Percentiles rank a stretch among this genome's conserved stretches.
phyloP scores from a whole-genome alignment of 2,113 vertebrate genomes.

The Triplophysa tibetana region DNA sequence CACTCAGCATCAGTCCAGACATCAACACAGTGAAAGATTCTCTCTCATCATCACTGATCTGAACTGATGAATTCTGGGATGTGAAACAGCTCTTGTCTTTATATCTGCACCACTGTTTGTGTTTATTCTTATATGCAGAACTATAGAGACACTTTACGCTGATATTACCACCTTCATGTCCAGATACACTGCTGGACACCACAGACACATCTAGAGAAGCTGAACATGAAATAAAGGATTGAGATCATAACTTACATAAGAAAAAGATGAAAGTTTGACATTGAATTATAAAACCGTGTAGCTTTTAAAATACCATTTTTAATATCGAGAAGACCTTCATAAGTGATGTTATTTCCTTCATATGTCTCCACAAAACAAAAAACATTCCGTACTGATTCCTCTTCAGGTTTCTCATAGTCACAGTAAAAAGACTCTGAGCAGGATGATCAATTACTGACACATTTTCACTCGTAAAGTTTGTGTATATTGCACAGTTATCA shows the following conservation, averaged over 20 bases:
- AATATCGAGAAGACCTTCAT: neutral
- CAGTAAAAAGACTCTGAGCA: conserved; percentile 33
- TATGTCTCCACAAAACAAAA: conserved; percentile 17
- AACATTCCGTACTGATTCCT: neutral
- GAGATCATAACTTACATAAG: too few relatives aligned
- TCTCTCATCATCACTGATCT: conserved; percentile 62
- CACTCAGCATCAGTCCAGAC: conserved; percentile 57
- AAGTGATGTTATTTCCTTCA: neutral
- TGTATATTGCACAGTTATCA: accelerated
- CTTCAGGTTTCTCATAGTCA: conserved; percentile 13
- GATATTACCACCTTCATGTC: conserved; percentile 28
- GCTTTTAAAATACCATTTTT: too few relatives aligned
- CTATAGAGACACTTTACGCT: conserved; percentile 50
- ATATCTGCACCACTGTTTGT: conserved; percentile 41
- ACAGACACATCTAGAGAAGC: conserved; percentile 41
- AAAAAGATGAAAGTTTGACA: too few relatives aligned
- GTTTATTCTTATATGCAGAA: neutral
- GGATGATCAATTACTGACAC: conserved; percentile 27
- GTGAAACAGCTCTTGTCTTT: neutral
- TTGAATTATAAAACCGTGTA: neutral
- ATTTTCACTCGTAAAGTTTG: neutral
- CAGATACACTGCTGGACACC: conserved; percentile 32
- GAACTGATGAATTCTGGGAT: conserved; percentile 23
- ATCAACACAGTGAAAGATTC: conserved; percentile 57
- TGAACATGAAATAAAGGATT: neutral